Evolutionary conservation across 2,888 invertebrate genomes (phyloP), one percentile per base, ranked within the genome.

Genomic region (Dasysyrphus tricinctus): DNA sequence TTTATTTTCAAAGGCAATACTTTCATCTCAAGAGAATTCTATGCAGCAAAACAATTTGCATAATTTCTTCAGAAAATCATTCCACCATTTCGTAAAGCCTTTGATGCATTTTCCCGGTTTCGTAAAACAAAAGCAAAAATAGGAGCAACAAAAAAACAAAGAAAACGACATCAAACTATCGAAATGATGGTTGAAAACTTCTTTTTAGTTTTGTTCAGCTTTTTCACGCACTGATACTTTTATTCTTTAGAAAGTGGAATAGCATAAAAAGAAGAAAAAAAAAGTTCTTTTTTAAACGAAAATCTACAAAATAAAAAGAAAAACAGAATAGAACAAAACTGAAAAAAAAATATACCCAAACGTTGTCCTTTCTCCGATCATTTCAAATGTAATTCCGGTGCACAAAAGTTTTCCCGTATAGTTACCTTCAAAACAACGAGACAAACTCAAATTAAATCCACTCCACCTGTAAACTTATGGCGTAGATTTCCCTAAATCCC

Each of bases 401-500:
- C 74, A 86, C 44, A 54, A 78, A 82, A 86, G 65, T 86, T 86
- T 86, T 75, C 63, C 86, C 86, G 49, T 42, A 44, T 32, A 54
- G 29, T 80, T 84, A 67, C 80, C 76, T 80, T 74, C 78, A 79
- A 74, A 82, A 63, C 86, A 82, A 75, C 74, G 72, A 82, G 78
- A 67, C 78, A 82, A 82, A 72, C 86, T 86, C 81, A 78, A 82
- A 86, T 86, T 75, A 82, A 75, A 86, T 78, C 77, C 80, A 77
- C 74, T 47, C 73, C 74, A 86, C 86, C 86, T 82, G 78, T 75
- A 86, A 79, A 82, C 86, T 82, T 86, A 82, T 86, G 86, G 86
- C 72, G 70, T 37, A 75, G 82, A 86, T 86, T 82, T 86, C 75
- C 81, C 86, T 78, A 79, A 86, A 79, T 86, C 86, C 86, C 86